phyloP scores from a whole-genome alignment of 2,888 invertebrate genomes.

The Mimas tiliae region DNA sequence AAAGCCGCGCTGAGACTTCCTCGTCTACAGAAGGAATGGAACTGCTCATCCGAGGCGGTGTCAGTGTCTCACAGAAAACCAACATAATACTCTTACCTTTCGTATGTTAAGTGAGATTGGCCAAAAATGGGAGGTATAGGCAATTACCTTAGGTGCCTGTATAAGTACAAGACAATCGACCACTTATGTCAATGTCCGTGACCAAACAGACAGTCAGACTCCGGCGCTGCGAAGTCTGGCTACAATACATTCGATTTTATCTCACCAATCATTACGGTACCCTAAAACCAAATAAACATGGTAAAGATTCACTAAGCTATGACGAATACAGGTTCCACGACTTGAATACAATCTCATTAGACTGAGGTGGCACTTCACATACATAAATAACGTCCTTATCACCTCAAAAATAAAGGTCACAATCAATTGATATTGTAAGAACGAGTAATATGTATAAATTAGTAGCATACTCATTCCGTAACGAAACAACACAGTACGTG shows the following conservation, averaged over 20 bases:
- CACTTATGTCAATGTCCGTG: too few relatives aligned
- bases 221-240: background rate
- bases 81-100: too few relatives aligned
- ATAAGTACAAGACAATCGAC: too few relatives aligned
- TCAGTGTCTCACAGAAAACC: too few relatives aligned
- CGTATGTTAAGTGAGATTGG: too few relatives aligned
- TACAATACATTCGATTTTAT: background rate
- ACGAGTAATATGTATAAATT: conserved; percentile 51
- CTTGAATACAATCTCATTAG: conserved; percentile 1
- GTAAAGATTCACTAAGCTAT: conserved; percentile 11
- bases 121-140: too few relatives aligned
- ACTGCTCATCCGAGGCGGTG: background rate
- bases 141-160: too few relatives aligned
- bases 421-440: conserved; percentile 25
- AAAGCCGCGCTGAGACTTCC: too few relatives aligned
- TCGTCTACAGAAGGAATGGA: background rate
- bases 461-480: conserved; percentile 58
- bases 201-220: too few relatives aligned
- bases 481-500: conserved; percentile 61
- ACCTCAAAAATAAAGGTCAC: conserved; percentile 30
- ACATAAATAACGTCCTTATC: conserved; percentile 29
- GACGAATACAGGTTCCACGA: conserved; percentile 18
- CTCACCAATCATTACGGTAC: background rate
- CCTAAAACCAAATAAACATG: background rate
- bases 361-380: background rate